Base-by-base conservation (phyloP, 2,888 invertebrate species). In the Adelognathus sp. region DNA sequence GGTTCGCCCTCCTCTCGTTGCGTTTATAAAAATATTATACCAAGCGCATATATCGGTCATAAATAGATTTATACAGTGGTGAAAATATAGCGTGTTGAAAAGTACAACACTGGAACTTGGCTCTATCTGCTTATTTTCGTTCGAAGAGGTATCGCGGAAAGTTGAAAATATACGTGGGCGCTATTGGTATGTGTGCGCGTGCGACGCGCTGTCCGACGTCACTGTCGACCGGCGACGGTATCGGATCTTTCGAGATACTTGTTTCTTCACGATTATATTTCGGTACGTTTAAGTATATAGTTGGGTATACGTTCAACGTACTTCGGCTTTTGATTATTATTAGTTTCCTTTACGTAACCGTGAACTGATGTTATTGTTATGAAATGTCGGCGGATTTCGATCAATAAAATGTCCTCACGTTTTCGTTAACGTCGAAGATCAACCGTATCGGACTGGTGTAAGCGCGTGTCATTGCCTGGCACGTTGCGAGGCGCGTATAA, bases 401-500 rank as follows among this genome's bases (percentile, higher is more conserved):
- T 46, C 11, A 18, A 63, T 46, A 29, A 63, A 46, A 24, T 31
- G 33, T 63, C 27, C 46, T 44, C 46, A 46, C 46, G 63, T 63
- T 56, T 54, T 36, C 14, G 39, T 50, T 21, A 31, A 67, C 69
- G 67, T 74, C 71, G 33, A 74, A 41, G 50, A 71, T 80, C 77
- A 71, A 36, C 67, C 56, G 61, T 52, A 66, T 44, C 61, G 67
- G 41, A 73, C 18, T 67, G 29, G 39, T 58, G 72, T 36, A 50
- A 58, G 79, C 82, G 83, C 83, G 84, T 84, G 81, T 80, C 83
- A 85, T 87, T 83, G 83, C 75, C 82, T 85, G 84, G 81, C 86
- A 84, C 84, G 86, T 83, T 86, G 85, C 85, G 82, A 80, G 81
- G 79, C 83, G 82, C 84, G 85, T 85, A 84, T 84, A 87, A 84